Conservation (phyloP, 23 tunicate species). For the Styela plicata region DNA sequence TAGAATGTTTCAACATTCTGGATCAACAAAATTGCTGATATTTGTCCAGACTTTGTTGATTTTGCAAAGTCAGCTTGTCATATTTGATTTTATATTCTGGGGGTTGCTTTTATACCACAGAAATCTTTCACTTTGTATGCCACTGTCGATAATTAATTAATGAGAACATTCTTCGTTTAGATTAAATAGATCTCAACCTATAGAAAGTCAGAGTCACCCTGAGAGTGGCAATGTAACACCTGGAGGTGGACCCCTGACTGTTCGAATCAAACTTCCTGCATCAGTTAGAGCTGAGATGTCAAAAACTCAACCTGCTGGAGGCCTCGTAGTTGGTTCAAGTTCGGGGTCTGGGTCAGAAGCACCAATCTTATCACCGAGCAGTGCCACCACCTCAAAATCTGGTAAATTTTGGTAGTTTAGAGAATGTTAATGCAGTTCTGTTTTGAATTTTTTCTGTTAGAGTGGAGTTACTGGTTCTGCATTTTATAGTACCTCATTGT, state of each 20-base stretch:
- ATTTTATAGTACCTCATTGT: too few relatives aligned
- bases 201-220: not conserved
- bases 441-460: too few relatives aligned
- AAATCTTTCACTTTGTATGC: constrained; percentile 4
- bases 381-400: not conserved
- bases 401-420: too few relatives aligned
- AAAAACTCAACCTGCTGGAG: not conserved
- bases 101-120: not conserved
- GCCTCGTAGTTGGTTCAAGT: constrained; percentile 23
- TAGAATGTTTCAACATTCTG: too few relatives aligned
- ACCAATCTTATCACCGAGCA: constrained; percentile 25
- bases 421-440: too few relatives aligned
- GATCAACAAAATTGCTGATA: too few relatives aligned
- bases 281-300: not conserved
- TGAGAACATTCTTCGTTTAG: not conserved
- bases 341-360: constrained; percentile 60
- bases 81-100: too few relatives aligned
- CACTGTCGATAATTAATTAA: not conserved
- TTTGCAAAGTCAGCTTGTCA: too few relatives aligned
- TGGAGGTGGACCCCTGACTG: constrained; percentile 37
- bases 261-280: constrained; percentile 63
- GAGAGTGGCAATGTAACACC: not conserved
- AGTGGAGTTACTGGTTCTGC: too few relatives aligned
- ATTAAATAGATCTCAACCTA: not conserved
- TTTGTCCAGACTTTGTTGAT: too few relatives aligned